These are phyloP conservation scores for Musca vetustissima DNA, from an alignment of 1,140 invertebrate species.

Conservation along the genomic window DNA sequence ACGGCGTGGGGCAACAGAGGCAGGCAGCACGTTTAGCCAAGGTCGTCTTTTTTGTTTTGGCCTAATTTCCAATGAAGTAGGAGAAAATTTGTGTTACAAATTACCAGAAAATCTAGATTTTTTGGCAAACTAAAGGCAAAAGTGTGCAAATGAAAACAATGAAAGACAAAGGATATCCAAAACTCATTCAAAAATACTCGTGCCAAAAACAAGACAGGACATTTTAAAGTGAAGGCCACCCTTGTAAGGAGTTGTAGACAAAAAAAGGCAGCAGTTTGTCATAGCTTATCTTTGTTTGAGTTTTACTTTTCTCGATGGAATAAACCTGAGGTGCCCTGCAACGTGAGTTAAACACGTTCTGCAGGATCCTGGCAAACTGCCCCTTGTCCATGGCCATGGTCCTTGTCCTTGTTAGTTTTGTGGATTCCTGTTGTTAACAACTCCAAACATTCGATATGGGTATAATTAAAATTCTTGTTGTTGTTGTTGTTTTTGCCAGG, in stretches of 20 bases:
- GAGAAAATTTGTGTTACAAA: conserved; percentile 3
- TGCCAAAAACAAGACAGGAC: not conserved
- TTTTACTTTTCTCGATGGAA: too few relatives aligned
- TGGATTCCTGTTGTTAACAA: conserved; percentile 3
- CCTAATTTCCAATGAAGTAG: too few relatives aligned
- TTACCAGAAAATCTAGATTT: not conserved
- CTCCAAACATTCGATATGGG: conserved; percentile 4
- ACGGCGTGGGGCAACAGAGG: not conserved
- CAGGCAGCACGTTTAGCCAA: not conserved
- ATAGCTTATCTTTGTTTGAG: too few relatives aligned
- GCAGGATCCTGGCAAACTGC: not conserved
- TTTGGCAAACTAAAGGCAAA: conserved; percentile 11
- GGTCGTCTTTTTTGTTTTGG: not conserved
- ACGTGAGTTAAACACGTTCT: conserved; percentile 16
- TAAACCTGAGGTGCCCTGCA: not conserved
- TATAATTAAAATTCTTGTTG: not conserved
- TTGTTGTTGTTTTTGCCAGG: too few relatives aligned
- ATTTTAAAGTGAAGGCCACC: too few relatives aligned
- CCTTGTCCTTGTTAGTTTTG: conserved; percentile 6
- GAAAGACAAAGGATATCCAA: conserved; percentile 12
- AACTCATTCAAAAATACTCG: conserved; percentile 16
- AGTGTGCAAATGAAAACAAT: not conserved
- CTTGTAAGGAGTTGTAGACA: too few relatives aligned
- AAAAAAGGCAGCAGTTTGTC: too few relatives aligned
- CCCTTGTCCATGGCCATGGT: not conserved